Evolutionary conservation across 2,888 invertebrate genomes (phyloP), one percentile per base, ranked within the genome.

Genomic region (Rhaphigaster nebulosa): DNA sequence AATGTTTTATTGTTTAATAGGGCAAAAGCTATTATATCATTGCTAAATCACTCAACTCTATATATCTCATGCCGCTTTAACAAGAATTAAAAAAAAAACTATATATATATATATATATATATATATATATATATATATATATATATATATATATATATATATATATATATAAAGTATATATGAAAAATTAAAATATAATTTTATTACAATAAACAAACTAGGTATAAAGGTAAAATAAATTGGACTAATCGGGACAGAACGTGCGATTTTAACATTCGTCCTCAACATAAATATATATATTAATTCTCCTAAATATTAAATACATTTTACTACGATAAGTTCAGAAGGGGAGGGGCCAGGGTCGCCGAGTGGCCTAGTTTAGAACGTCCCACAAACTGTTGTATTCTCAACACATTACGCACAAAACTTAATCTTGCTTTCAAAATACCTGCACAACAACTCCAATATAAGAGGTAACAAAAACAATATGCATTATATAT

Each of bases 241-340:
- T 84, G 84, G 84, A 84, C 84, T 84, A 84, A 84, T n/a, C 15
- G n/a, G 45, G 84, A 50, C 45, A 45, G 84, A 50, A 84, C 26
- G 80, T n/a, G 45, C 80, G 26, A 80, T 80, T 41, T 41, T 45
- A 80, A 80, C 84, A n/a, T 50, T 45, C 45, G 84, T 45, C 84
- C 84, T 50, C 45, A 84, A 84, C 84, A 84, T 84, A 84, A 84
- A 84, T 84, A 84, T 76, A 84, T 76, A 76, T 84, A 84, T 84
- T 84, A 84, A 84, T 45, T 84, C n/a, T 84, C n/a, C 84, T 84
- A 84, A 76, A 84, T 84, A 84, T 84, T 84, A 84, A 50, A 84
- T 84, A 84, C 34, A 84, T 84, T 84, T 84, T 84, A 84, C 84
- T 84, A 84, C 84, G 23, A 84, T 38, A 65, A 65, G 65, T 65